phyloP scores from a whole-genome alignment of 1,140 invertebrate genomes.

The Drosophila albomicans region DNA sequence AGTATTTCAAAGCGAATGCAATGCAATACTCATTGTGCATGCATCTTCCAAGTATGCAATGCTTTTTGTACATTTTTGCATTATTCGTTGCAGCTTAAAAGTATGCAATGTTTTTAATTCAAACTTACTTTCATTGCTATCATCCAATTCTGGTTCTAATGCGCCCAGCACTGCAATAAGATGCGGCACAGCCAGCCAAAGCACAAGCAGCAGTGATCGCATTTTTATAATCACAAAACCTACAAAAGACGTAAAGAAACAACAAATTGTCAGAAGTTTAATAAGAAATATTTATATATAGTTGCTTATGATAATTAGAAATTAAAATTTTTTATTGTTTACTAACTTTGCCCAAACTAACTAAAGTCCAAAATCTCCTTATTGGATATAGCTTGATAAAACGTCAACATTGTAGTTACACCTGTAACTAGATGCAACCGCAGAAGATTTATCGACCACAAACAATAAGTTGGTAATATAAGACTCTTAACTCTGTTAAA shows the following conservation, averaged over 20 bases:
- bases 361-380: neutral
- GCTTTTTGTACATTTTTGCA: neutral
- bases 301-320: neutral
- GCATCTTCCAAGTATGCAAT: conserved; percentile 28
- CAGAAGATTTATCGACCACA: conserved; percentile 20
- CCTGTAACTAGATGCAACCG: conserved; percentile 47
- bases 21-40: neutral
- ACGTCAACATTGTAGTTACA: neutral
- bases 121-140: conserved; percentile 65
- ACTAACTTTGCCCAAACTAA: neutral
- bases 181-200: conserved; percentile 23
- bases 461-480: conserved; percentile 69
- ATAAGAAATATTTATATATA: neutral
- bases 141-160: conserved; percentile 56
- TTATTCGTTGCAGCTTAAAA: conserved; percentile 16
- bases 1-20: too few species aligned
- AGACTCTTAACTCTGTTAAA: conserved; percentile 22
- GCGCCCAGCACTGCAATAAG: conserved; percentile 21
- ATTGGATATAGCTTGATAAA: neutral
- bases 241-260: neutral
- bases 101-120: conserved; percentile 21
- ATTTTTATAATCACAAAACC: conserved; percentile 40
- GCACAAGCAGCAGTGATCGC: conserved; percentile 35
- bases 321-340: neutral
- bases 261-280: neutral